phyloP scores from a whole-genome alignment of 2,113 vertebrate species.

The Apodemus speciosus region DNA sequence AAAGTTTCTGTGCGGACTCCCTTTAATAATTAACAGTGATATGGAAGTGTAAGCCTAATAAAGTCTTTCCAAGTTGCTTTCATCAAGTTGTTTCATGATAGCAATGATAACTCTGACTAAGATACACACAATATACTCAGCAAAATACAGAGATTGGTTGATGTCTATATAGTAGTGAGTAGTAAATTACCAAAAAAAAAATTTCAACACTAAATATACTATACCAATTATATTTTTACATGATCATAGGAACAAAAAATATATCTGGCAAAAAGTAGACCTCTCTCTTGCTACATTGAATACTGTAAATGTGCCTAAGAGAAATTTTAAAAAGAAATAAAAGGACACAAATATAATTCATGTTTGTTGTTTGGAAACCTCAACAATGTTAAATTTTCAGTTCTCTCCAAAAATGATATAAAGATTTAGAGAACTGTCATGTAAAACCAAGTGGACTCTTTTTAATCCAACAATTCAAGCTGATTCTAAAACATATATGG shows the following conservation, averaged over 20 bases:
- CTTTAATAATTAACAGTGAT: background rate
- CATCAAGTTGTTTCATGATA: background rate
- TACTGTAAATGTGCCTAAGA: slow-evolving; percentile 12
- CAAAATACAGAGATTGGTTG: background rate
- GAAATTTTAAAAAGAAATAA: slow-evolving; percentile 11
- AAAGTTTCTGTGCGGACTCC: too few relatives aligned
- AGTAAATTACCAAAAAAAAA: slow-evolving; percentile 30
- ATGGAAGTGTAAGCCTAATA: background rate
- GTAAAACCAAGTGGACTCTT: background rate
- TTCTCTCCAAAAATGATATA: slow-evolving; percentile 14
- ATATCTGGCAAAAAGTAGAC: background rate
- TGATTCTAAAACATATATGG: slow-evolving; percentile 10
- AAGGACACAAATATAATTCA: slow-evolving; percentile 23
- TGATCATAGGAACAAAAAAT: background rate
- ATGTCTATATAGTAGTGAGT: background rate
- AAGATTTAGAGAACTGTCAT: background rate
- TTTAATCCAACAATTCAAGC: background rate
- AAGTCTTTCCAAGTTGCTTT: background rate
- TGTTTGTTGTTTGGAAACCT: background rate
- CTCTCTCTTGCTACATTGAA: background rate
- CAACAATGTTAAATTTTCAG: background rate
- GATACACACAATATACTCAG: background rate
- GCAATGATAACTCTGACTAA: background rate
- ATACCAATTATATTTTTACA: slow-evolving; percentile 14
- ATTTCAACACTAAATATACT: slow-evolving; percentile 14